Base-by-base conservation (phyloP, 2,113 vertebrate species). In the Thalassoma bifasciatum region DNA sequence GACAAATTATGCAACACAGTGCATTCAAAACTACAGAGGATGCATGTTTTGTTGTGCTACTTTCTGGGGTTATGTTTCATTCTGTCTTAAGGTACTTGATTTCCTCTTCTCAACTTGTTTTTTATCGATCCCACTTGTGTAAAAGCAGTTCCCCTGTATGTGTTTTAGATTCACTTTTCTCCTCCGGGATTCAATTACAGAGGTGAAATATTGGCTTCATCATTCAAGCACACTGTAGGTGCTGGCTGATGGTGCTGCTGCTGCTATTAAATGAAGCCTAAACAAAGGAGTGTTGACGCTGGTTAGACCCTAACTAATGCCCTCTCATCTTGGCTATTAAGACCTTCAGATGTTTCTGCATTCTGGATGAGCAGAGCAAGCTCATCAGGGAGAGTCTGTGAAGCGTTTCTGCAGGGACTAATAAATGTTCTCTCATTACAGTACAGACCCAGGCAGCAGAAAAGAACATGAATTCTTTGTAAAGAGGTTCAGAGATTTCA, bases 401-500 rank as follows among this genome's bases (percentile, higher is more conserved):
- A 70, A 54, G 59, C 2, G 0, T 72, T 73, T 58, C 44, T 22
- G 22, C 24, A 16, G 22, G n/a, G 22, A 64, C 22, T 40, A 44
- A 77, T 61, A 65, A 49, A 61, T 54, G 37, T 21, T 50, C 30
- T 67, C 44, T 66, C 53, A n/a, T 79, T 66, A 76, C 36, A 56
- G 9, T 12, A 56, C 52, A 66, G 60, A 22, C 61, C 34, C 53
- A n/a, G 16, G 57, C 37, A 51, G 47, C 5, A 30, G 9, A 13
- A 16, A 22, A 72, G 70, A 61, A 71, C 58, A 74, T 13, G 57
- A 56, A 63, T 50, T 78, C 53, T 59, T 19, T 3, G 22, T 34
- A 24, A 64, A 71, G 65, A 68, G 62, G 68, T 69, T 56, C n/a
- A 75, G 30, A 69, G 38, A 60, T 70, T 72, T 65, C 37, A 60